phyloP scores from a whole-genome alignment of 1,140 invertebrate species.

The Physella acuta region DNA sequence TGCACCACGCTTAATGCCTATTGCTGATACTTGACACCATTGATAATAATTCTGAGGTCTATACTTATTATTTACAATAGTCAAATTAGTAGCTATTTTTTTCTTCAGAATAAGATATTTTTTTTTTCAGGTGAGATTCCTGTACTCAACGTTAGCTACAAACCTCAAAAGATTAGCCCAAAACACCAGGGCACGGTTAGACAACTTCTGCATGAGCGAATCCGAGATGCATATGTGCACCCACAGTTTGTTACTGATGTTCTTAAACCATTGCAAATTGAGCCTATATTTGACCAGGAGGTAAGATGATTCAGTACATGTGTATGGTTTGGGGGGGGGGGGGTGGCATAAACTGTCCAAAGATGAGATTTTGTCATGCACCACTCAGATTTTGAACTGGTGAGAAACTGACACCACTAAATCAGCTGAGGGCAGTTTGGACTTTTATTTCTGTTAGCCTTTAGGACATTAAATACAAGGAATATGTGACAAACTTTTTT shows the following conservation, averaged over 20 bases:
- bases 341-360: too few relatives aligned
- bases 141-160: conserved; percentile 96
- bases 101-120: too few relatives aligned
- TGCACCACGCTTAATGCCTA: background rate
- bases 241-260: conserved; percentile 99
- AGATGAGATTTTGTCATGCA: background rate
- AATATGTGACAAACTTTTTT: too few relatives aligned
- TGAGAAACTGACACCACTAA: conserved; percentile 25
- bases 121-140: conserved; percentile 62
- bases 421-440: background rate
- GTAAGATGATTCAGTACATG: too few relatives aligned
- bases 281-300: conserved; percentile 97
- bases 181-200: conserved; percentile 93
- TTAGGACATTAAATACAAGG: too few relatives aligned
- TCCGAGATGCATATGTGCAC: conserved; percentile 94
- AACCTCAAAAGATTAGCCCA: conserved; percentile 99
- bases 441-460: too few relatives aligned
- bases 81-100: background rate
- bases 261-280: conserved; percentile 97
- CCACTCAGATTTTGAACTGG: background rate
- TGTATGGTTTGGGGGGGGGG: too few relatives aligned
- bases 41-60: too few relatives aligned
- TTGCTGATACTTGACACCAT: too few relatives aligned
- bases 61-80: too few relatives aligned
- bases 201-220: conserved; percentile 91